These are phyloP conservation scores for Rhinella marina DNA, from an alignment of 2,797 vertebrate genomes.

Conservation along the genomic window DNA sequence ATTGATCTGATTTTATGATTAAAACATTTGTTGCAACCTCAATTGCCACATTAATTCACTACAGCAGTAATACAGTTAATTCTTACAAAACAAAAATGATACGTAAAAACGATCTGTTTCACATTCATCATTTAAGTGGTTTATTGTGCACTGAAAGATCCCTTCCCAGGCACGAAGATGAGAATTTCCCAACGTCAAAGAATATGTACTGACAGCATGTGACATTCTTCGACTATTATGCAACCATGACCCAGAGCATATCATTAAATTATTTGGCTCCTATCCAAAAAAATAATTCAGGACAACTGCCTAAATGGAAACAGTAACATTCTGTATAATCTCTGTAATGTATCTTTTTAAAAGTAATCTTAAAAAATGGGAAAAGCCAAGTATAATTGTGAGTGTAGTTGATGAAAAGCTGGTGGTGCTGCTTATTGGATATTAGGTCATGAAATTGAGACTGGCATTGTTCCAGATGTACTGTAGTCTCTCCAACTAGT, in stretches of 20 bases:
- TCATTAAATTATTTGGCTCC: slow-evolving; percentile 38
- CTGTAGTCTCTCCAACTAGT: background rate
- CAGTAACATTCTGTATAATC: slow-evolving; percentile 18
- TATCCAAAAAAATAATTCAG: slow-evolving; percentile 15
- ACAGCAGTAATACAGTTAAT: background rate
- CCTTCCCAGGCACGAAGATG: background rate
- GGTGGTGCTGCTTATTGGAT: background rate
- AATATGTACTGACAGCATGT: slow-evolving; percentile 45
- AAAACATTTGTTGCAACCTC: background rate
- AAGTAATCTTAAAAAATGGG: background rate
- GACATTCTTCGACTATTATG: slow-evolving; percentile 41
- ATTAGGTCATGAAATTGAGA: slow-evolving; percentile 4
- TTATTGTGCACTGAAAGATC: slow-evolving; percentile 11
- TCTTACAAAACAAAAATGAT: background rate
- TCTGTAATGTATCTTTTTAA: background rate
- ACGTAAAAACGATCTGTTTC: background rate
- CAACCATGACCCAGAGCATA: slow-evolving; percentile 22
- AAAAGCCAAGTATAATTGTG: background rate
- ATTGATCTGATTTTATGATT: background rate
- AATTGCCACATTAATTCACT: background rate
- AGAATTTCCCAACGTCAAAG: slow-evolving; percentile 8
- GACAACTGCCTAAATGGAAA: slow-evolving; percentile 20
- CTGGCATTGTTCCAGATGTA: background rate
- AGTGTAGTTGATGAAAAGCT: slow-evolving; percentile 5
- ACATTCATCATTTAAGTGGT: slow-evolving; percentile 14